phyloP scores from a whole-genome alignment of 2,797 vertebrate genomes.

The Sylvilagus floridanus region DNA sequence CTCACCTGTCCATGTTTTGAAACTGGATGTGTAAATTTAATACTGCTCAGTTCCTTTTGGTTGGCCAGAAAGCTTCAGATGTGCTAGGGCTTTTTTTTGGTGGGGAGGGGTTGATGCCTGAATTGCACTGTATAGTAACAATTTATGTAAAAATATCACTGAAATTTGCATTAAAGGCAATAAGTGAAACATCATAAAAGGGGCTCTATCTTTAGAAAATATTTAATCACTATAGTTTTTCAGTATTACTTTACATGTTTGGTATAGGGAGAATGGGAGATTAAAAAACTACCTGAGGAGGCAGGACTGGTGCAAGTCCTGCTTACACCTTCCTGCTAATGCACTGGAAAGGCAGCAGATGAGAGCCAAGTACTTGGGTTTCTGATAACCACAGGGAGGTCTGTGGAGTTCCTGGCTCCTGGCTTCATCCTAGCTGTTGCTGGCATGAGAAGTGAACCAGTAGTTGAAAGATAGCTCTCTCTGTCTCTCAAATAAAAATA shows the following conservation, averaged over 20 bases:
- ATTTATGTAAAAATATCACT: constrained; percentile 4
- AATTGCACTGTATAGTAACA: constrained; percentile 24
- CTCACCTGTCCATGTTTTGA: constrained; percentile 52
- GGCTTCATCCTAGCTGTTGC: too few relatives aligned
- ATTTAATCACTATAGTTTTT: constrained; percentile 18
- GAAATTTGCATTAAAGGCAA: neutral
- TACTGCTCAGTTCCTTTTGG: constrained; percentile 28
- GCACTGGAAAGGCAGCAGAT: too few relatives aligned
- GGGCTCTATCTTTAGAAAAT: neutral
- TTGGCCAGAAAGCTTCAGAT: neutral
- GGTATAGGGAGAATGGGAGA: neutral
- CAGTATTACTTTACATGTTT: constrained; percentile 27
- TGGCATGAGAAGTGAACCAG: too few relatives aligned
- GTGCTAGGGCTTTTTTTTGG: neutral
- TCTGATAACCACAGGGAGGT: too few relatives aligned
- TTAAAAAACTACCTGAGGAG: constrained; percentile 19
- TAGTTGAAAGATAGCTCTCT: too few relatives aligned
- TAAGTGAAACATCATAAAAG: constrained; percentile 32
- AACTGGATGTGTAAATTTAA: constrained; percentile 53
- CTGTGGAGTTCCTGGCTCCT: too few relatives aligned
- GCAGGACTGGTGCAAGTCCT: too few relatives aligned
- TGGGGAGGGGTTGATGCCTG: neutral
- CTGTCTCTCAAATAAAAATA: too few relatives aligned
- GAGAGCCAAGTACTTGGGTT: too few relatives aligned
- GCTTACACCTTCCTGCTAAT: too few relatives aligned